phyloP scores from a whole-genome alignment of 2,888 invertebrate species.

The Amiota minor region DNA sequence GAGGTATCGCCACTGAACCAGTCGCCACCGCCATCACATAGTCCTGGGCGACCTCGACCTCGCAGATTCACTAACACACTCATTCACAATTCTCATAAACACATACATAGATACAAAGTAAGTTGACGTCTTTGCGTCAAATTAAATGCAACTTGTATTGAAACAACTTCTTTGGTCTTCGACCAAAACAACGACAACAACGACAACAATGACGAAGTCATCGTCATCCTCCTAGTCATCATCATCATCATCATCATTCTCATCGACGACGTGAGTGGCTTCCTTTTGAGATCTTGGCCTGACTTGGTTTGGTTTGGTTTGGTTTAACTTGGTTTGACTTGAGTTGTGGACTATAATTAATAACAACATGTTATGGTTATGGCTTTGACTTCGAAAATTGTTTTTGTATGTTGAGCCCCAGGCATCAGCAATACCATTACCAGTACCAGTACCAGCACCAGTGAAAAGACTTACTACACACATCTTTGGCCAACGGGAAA shows the following conservation, averaged over 20 bases:
- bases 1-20: not conserved
- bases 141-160: slow-evolving; percentile 59
- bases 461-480: not conserved
- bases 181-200: no score
- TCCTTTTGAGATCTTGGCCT: slow-evolving; percentile 40
- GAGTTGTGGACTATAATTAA: slow-evolving; percentile 66
- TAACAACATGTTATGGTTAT: slow-evolving; percentile 68
- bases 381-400: slow-evolving; percentile 55
- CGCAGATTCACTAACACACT: not conserved
- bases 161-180: slow-evolving; percentile 3
- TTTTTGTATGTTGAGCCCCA: slow-evolving; percentile 48
- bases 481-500: not conserved
- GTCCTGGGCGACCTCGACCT: slow-evolving; percentile 45
- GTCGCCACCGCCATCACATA: slow-evolving; percentile 20
- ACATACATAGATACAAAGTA: not conserved
- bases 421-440: slow-evolving; percentile 1
- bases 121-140: slow-evolving; percentile 64
- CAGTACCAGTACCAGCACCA: not conserved
- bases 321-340: slow-evolving; percentile 33
- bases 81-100: not conserved
- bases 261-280: slow-evolving; percentile 35
- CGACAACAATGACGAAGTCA: no score
- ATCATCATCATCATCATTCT: not conserved
- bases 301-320: slow-evolving; percentile 24
- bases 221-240: no score